Base-by-base conservation (phyloP, 2,888 invertebrate genomes). In the Saturnia pavonia region DNA sequence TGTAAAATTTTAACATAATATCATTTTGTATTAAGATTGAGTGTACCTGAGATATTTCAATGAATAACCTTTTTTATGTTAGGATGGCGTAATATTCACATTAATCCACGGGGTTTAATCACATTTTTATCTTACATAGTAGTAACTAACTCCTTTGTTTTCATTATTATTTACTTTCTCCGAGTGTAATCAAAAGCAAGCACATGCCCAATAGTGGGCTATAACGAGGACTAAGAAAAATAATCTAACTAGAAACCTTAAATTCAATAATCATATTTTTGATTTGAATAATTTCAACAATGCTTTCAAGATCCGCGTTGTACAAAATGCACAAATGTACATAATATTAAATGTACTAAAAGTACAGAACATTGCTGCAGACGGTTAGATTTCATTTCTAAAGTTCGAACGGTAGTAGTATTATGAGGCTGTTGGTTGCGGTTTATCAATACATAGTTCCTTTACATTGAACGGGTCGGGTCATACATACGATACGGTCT, bases 401-500 rank as follows among this genome's bases (percentile, higher is more conserved):
- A 69, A 63, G 34, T 27, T 14, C 43, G 54, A 54, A 70, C 42
- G 42, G 25, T 66, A 67, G 42, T 51, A 22, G 66, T 51, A 66
- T 70, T 70, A 25, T 70, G 42, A 67, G n/a, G n/a, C n/a, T 54
- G 66, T 54, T 42, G 54, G 34, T 70, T 66, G 67, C 54, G 65
- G 60, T 60, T 60, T 65, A 68, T 76, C 79, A 77, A 86, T 86
- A 82, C 79, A 85, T 85, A 85, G 82, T 77, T 77, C 77, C 75
- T n/a, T n/a, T 73, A 74, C 76, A 70, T 65, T 72, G 73, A 77
- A 76, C 77, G 72, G 70, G 90, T 82, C 78, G 72, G 70, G 90
- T 82, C 78, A 92, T 75, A 76, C 78, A 92, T 75, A 76, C 74
- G 89, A 91, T 91, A 88, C 82, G 79, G 78, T 78, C 78, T 77